Evolutionary conservation across 2,888 invertebrate genomes (phyloP), one percentile per base, ranked within the genome.

Genomic region (Acholoe squamosa): DNA sequence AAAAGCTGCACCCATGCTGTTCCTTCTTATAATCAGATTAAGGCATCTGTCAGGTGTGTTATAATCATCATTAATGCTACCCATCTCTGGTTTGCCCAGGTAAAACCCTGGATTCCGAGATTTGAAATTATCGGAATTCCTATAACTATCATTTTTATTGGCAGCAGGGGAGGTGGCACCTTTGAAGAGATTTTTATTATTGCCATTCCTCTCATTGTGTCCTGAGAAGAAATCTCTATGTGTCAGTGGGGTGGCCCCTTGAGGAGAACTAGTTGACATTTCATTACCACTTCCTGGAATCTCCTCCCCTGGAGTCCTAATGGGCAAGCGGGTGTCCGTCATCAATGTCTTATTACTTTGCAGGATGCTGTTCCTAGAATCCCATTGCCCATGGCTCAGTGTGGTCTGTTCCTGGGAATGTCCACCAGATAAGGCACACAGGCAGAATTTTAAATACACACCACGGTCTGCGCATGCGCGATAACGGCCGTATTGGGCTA

Each of bases 381-480:
- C 31, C n/a, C n/a, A 25, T 0, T 5, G 5, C 14, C 5, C 31
- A 25, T 71, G 5, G 28, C 0, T 14, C 3, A 1, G 12, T 28
- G 28, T 7, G 71, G 14, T 14, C 28, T 25, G 71, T 1, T 28
- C 5, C 71, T 1, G 5, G 0, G 28, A 28, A 14, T 0, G 25
- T 16, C 28, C 71, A 0, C 25, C 71, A 28, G 71, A 28, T 5
- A 22, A 34, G 0, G 34, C 31, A 80, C 34, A 80, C 34, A 80
- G 33, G 33, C 80, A 80, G 34, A 80, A 19, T 43, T 80, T 80
- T 16, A 80, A 19, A 43, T 80, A 34, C 19, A 80, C 28, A 0
- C 34, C 43, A 7, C 43, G 80, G 14, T 80, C 80, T 80, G 80
- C 80, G 80, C 80, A 80, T 19, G 80, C 33, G 22, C 80, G 33